These are phyloP conservation scores for Pteromalus puparum DNA, from an alignment of 1,140 invertebrate species.

Conservation along the genomic window DNA sequence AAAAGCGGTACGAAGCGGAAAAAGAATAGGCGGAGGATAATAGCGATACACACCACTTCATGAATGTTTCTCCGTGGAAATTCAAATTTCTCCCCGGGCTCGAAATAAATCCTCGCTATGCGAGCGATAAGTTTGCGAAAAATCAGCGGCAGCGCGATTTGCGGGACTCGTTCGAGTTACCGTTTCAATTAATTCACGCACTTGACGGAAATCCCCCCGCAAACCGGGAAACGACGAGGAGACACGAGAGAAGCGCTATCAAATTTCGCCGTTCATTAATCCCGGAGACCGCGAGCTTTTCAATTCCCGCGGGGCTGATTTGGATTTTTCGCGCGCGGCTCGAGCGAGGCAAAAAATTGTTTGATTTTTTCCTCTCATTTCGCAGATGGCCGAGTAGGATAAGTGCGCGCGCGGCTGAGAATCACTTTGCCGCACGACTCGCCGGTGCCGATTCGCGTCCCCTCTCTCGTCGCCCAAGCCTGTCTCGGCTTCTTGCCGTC, in stretches of 20 bases:
- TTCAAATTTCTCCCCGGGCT: background rate
- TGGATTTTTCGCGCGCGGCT: background rate
- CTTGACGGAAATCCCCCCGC: too few species aligned
- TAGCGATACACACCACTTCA: background rate
- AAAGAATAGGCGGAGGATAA: background rate
- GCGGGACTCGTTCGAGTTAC: background rate
- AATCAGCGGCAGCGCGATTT: too few species aligned
- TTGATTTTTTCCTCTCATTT: slow-evolving; percentile 15
- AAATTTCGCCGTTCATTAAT: background rate
- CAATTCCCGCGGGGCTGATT: background rate
- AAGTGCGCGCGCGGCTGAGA: slow-evolving; percentile 5
- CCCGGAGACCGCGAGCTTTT: too few species aligned
- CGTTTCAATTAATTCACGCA: background rate
- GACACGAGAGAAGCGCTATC: background rate
- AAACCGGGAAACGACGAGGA: background rate
- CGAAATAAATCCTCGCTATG: too few species aligned
- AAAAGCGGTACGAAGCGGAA: background rate
- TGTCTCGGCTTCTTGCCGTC: slow-evolving; percentile 44
- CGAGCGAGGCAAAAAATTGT: background rate
- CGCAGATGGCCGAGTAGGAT: background rate
- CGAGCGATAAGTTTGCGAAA: background rate
- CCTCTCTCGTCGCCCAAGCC: background rate
- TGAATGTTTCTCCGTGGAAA: too few species aligned
- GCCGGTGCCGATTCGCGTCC: background rate
- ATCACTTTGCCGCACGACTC: slow-evolving; percentile 13